phyloP scores from a whole-genome alignment of 53 echinoderm and acorn worm genomes.

The Apostichopus leukothele region DNA sequence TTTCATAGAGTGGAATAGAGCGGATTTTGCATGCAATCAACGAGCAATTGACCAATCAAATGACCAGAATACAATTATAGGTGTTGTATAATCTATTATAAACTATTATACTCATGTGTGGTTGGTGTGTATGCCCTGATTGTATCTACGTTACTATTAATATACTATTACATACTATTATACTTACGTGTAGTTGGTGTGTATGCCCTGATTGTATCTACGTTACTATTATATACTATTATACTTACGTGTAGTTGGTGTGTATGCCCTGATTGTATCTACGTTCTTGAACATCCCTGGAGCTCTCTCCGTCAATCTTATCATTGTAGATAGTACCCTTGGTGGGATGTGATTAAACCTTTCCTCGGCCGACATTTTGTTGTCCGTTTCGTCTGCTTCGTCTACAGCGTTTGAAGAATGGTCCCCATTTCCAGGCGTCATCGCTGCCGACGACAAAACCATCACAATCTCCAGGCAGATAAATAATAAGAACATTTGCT shows the following conservation, averaged over 20 bases:
- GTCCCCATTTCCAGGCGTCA: not conserved
- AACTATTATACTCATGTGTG: not conserved
- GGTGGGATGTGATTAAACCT: conserved; percentile 38
- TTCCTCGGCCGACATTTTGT: not conserved
- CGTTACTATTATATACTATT: no score
- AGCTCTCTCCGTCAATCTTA: conserved; percentile 16
- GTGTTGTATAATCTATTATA: no score
- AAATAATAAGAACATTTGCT: not conserved
- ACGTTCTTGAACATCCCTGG: conserved; percentile 1
- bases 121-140: conserved; percentile 12
- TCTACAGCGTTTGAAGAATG: conserved; percentile 19
- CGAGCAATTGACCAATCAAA: no score
- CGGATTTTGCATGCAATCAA: no score
- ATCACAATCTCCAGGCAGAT: not conserved
- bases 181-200: conserved; percentile 34
- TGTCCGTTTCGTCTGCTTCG: not conserved
- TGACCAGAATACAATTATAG: no score
- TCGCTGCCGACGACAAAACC: not conserved
- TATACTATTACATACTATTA: no score
- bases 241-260: conserved; percentile 29
- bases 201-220: conserved; percentile 19
- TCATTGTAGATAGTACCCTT: conserved; percentile 24
- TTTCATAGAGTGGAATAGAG: no score
- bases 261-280: conserved; percentile 25
- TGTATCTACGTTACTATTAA: not conserved